A percentile compares a stretch with the other conserved stretches of the same genome.
phyloP scores from a whole-genome alignment of 2,797 vertebrate genomes.

The Meda fulgida region DNA sequence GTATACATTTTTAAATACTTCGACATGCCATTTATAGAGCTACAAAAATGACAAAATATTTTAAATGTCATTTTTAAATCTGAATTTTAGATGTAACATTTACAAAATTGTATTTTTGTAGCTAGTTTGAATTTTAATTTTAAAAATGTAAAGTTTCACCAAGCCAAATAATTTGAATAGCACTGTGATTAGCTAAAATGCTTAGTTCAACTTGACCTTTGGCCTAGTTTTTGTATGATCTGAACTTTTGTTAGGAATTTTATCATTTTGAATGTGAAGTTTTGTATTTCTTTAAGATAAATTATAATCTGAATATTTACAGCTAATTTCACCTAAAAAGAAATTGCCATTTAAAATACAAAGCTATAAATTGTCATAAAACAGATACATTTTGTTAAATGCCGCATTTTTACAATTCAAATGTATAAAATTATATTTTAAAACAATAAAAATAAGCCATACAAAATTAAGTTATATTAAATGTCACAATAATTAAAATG shows the following conservation, averaged over 20 bases:
- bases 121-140: neutral
- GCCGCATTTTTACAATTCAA: neutral
- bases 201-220: neutral
- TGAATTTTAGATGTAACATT: neutral
- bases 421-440: neutral
- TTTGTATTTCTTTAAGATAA: neutral
- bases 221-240: neutral
- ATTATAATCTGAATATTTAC: neutral
- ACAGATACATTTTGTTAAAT: neutral
- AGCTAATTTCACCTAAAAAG: neutral
- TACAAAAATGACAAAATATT: neutral
- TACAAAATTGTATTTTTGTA: neutral
- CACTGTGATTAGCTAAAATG: neutral
- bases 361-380: neutral
- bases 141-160: neutral
- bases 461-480: neutral
- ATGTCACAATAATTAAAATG: neutral
- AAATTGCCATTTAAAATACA: neutral
- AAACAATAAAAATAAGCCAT: neutral
- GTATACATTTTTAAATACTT: neutral
- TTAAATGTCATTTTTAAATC: neutral
- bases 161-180: neutral
- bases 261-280: neutral
- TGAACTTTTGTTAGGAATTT: neutral
- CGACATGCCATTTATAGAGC: neutral